A percentile compares a stretch with the other conserved stretches of the same genome.
Evolutionary conservation across 2,113 vertebrate genomes (phyloP).

Genomic region (Lagopus muta): DNA sequence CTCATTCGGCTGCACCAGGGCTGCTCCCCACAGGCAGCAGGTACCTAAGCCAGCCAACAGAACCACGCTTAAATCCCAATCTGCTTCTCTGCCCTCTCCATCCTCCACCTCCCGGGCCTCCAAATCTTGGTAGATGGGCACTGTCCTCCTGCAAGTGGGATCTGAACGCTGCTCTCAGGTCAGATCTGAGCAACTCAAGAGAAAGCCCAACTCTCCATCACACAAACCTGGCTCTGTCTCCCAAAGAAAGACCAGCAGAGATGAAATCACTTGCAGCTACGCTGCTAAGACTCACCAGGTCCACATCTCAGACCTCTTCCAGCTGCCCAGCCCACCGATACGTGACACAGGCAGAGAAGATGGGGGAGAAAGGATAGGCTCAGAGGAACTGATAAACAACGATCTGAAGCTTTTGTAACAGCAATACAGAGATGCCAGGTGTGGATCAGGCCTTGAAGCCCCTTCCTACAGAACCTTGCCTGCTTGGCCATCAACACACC

Average conservation of each 20-base stretch:
- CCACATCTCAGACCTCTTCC: neutral
- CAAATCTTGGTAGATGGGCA: neutral
- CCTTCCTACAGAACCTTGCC: fast-evolving
- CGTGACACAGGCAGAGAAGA: neutral
- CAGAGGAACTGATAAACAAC: neutral
- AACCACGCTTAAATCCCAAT: neutral
- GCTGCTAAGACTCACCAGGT: neutral
- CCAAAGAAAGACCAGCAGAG: neutral
- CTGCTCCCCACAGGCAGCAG: neutral
- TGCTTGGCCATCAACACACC: neutral
- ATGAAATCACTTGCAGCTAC: neutral
- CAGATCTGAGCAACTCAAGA: neutral
- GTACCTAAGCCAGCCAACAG: neutral
- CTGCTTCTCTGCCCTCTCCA: neutral
- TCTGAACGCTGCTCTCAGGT: neutral
- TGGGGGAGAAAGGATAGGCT: neutral
- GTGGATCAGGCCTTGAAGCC: neutral
- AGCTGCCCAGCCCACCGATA: neutral
- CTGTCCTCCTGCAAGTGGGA: neutral
- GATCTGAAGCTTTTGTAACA: neutral
- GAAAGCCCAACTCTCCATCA: neutral
- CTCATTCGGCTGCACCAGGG: neutral
- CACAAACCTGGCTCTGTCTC: neutral
- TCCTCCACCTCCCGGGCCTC: neutral
- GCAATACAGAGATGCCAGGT: neutral